Evolutionary conservation across 2,888 invertebrate species (phyloP).

Genomic region (Nezara viridula): DNA sequence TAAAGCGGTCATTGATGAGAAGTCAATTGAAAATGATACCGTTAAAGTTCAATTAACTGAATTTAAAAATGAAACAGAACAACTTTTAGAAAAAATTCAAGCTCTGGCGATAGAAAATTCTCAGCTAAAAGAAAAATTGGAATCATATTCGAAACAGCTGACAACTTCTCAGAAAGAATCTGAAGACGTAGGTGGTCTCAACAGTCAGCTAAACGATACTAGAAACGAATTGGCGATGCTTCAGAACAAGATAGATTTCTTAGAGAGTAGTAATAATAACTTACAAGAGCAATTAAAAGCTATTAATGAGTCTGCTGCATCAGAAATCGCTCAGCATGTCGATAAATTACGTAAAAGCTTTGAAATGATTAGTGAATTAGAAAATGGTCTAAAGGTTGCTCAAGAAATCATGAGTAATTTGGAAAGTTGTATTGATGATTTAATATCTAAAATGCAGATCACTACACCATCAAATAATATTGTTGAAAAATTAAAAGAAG

Average conservation of each 20-base stretch:
- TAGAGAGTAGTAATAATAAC: constrained; percentile 20
- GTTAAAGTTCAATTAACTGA: constrained; percentile 22
- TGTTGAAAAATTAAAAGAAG: constrained; percentile 42
- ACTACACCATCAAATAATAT: neutral
- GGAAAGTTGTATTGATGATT: constrained; percentile 31
- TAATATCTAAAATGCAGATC: constrained; percentile 8
- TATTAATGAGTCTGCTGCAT: neutral
- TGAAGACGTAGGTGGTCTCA: neutral
- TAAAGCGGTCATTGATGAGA: constrained; percentile 23
- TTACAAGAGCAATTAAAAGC: constrained; percentile 36
- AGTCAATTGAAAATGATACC: constrained; percentile 52
- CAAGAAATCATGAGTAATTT: neutral
- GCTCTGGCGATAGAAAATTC: constrained; percentile 47
- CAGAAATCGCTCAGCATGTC: constrained; percentile 27
- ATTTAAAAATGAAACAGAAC: constrained; percentile 16
- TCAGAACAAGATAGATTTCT: constrained; percentile 33
- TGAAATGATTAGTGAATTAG: constrained; percentile 20
- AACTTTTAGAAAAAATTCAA: constrained; percentile 54
- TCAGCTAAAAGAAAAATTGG: constrained; percentile 40
- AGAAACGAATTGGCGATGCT: neutral
- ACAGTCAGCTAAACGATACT: neutral
- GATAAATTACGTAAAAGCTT: neutral
- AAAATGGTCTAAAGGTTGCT: neutral
- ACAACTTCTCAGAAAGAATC: constrained; percentile 33
- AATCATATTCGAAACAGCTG: constrained; percentile 30